Conservation (phyloP, 2,113 vertebrate species). For the Pelobates fuscus region DNA sequence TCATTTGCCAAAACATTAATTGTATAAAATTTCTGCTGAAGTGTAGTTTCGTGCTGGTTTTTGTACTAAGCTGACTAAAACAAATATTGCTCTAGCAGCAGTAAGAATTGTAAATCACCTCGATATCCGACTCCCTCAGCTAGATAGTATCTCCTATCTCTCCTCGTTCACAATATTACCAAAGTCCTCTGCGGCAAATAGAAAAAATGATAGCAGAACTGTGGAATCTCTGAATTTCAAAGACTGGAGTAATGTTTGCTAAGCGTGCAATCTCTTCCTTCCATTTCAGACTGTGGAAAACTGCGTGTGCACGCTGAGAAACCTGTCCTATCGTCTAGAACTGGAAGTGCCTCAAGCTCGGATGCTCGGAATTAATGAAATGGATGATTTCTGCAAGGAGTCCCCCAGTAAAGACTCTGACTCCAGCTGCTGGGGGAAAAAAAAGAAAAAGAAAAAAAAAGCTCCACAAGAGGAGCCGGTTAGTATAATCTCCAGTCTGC, state of each 20-base stretch:
- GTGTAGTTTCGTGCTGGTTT: too few relatives aligned
- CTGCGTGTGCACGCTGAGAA: constrained; percentile 94
- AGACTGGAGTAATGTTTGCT: neutral
- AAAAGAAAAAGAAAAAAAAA: constrained; percentile 96
- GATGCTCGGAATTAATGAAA: constrained; percentile 80
- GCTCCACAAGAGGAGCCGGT: constrained; percentile 86
- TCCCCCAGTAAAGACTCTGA: constrained; percentile 89
- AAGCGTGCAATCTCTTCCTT: constrained; percentile 37
- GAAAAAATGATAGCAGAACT: too few relatives aligned
- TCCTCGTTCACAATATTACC: too few relatives aligned
- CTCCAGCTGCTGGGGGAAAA: constrained; percentile 94
- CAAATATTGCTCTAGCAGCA: too few relatives aligned
- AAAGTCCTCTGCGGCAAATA: too few relatives aligned
- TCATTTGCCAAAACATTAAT: too few relatives aligned
- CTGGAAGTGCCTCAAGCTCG: constrained; percentile 89
- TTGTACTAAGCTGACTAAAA: too few relatives aligned
- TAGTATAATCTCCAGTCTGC: constrained; percentile 51
- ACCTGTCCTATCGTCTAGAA: constrained; percentile 93
- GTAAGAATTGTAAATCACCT: too few relatives aligned
- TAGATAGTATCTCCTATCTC: too few relatives aligned
- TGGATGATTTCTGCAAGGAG: constrained; percentile 86
- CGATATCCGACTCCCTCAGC: too few relatives aligned
- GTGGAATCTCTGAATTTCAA: neutral
- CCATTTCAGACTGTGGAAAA: constrained; percentile 92
- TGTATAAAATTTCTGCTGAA: too few relatives aligned